Conservation (phyloP, 2,888 invertebrate genomes). For the Cordylochernes scorpioides region DNA sequence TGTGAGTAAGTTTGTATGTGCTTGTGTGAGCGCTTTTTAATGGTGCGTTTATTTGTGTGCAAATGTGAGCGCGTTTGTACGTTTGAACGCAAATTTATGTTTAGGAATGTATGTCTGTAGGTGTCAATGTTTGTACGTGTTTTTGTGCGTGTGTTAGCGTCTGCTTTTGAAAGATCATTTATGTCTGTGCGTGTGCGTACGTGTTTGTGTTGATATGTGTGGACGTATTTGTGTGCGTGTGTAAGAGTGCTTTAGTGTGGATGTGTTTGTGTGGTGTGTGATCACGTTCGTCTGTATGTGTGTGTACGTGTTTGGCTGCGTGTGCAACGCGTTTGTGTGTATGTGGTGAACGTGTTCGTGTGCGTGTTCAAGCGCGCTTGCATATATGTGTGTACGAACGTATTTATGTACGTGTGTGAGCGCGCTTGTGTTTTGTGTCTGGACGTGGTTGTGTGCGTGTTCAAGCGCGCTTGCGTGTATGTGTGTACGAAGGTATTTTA, state of each 20-base stretch:
- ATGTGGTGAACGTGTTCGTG: not conserved
- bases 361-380: slow-evolving; percentile 1
- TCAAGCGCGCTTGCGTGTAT: slow-evolving; percentile 3
- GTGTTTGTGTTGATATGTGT: not conserved
- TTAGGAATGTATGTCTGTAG: not conserved
- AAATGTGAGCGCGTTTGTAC: not conserved
- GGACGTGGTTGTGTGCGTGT: not conserved
- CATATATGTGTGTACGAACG: not conserved
- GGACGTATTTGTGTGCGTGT: not conserved
- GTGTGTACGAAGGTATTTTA: slow-evolving; percentile 2
- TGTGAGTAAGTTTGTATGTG: too few relatives aligned
- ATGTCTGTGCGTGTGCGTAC: not conserved
- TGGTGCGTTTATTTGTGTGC: not conserved
- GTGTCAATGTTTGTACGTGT: not conserved
- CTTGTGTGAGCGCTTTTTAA: too few relatives aligned
- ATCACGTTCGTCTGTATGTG: slow-evolving; percentile 3
- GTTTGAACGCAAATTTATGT: not conserved
- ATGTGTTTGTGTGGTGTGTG: not conserved
- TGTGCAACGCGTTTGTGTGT: not conserved
- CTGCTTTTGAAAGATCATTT: not conserved
- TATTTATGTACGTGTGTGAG: not conserved
- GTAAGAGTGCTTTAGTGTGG: not conserved
- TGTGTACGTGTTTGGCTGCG: slow-evolving; percentile 4
- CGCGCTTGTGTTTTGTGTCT: not conserved
- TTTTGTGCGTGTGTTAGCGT: not conserved